Base-by-base conservation (phyloP, 2,888 invertebrate genomes). In the Sipunculus nudus region DNA sequence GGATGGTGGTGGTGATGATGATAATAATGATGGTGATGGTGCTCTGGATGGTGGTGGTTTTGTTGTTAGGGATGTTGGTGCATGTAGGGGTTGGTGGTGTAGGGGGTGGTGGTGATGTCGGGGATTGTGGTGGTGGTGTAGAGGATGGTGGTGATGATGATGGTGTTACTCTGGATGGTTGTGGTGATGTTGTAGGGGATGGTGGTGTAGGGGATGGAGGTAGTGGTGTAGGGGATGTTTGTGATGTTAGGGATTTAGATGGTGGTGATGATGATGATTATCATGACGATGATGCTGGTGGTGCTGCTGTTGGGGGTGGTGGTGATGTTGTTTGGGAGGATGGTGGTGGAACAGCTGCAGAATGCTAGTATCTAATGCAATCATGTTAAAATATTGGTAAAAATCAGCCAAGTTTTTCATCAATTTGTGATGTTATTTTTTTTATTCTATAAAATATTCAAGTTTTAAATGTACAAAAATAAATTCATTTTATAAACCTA, bases 71-170 rank as follows among this genome's bases (percentile, higher is more conserved):
- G 49, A 35, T 31, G 49, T 29, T 49, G 49, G 49, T 28, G 31
- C n/a, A n/a, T n/a, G n/a, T 19, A 31, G 49, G 49, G n/a, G 49
- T 29, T 31, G 49, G 31, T 49, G 49, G 35, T 10, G 49, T 21
- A 32, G 49, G 49, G 6, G 49, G 26, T 31, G 49, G 35, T 32
- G n/a, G n/a, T 31, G 49, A 19, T 28, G 49, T 21, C 10, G 49
- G 10, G 8, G 49, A 19, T 31, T 31, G 16, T 31, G 49, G 49
- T 6, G 23, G 31, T 13, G 49, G 49, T 8, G 49, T n/a, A 31
- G 49, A 10, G 6, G 49, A 25, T 13, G 49, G 26, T 31, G 49
- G 19, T 8, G 10, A 6, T 31, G 49, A 35, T 19, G 49, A n/a
- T 31, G 29, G 10, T 10, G 49, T 31, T 31, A 35, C 13, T 49